These are phyloP conservation scores for Haliclona indistincta DNA, from an alignment of 37 sponge, comb jelly and placozoan genomes.

Conservation along the genomic window DNA sequence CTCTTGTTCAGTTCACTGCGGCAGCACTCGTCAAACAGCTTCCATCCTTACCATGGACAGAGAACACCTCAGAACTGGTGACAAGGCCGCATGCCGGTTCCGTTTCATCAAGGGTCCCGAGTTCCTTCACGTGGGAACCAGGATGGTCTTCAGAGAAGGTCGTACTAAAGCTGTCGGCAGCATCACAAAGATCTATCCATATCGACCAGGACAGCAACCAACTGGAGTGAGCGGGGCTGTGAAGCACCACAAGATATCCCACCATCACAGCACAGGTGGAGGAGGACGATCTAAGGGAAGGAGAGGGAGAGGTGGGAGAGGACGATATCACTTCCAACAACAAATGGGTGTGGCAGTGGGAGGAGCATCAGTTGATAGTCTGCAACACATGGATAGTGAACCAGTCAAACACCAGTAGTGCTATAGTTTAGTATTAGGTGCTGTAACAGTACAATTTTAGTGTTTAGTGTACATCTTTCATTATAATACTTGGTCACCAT, in stretches of 20 bases:
- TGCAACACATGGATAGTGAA: too few species aligned
- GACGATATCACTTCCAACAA: too few species aligned
- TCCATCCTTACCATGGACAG: slow-evolving; percentile 89
- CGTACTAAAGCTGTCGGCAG: slow-evolving; percentile 96
- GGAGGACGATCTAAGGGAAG: slow-evolving; percentile 38
- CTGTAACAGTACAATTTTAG: too few species aligned
- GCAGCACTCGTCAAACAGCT: slow-evolving; percentile 98
- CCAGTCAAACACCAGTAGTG: too few species aligned
- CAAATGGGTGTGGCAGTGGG: too few species aligned
- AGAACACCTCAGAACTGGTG: slow-evolving; percentile 95
- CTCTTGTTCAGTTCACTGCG: slow-evolving; percentile 84
- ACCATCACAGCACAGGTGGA: not conserved
- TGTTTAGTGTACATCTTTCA: too few species aligned
- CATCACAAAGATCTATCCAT: slow-evolving; percentile 73
- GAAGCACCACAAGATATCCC: too few species aligned
- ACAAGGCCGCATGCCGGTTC: slow-evolving; percentile 93
- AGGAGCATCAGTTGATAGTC: too few species aligned
- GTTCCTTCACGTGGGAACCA: slow-evolving; percentile 79
- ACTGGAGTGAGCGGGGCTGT: too few species aligned
- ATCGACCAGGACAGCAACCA: slow-evolving; percentile 43
- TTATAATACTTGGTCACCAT: too few species aligned
- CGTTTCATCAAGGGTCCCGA: slow-evolving; percentile 97
- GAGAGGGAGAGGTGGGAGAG: slow-evolving; percentile 37
- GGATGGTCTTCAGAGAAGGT: slow-evolving; percentile 97
- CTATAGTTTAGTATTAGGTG: too few species aligned